Percentiles rank a stretch among this genome's conserved stretches.
Conservation (phyloP, 2,797 vertebrate species). For the Fratercula arctica region DNA sequence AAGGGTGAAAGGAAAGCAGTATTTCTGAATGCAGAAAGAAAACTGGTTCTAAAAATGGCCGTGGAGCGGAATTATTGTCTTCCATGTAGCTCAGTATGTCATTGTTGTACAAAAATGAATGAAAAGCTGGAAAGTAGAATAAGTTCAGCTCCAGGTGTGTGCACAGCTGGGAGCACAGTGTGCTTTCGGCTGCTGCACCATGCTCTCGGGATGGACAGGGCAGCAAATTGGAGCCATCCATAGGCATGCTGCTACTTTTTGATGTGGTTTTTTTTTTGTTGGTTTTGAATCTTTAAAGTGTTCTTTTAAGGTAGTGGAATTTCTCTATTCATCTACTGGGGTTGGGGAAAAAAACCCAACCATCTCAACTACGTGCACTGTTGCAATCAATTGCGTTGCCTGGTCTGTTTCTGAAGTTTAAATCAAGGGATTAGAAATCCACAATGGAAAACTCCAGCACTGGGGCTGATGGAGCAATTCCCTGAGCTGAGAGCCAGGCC, state of each 20-base stretch:
- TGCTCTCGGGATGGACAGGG: neutral
- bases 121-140: neutral
- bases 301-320: neutral
- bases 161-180: neutral
- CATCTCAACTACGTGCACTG: neutral
- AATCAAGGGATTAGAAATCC: neutral
- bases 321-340: neutral
- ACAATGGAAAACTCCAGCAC: neutral
- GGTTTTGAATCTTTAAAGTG: neutral
- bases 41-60: neutral
- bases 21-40: neutral
- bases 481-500: neutral
- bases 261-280: neutral
- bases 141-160: neutral
- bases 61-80: neutral
- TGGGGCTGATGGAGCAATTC: neutral
- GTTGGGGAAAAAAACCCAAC: fast-evolving
- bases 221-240: neutral
- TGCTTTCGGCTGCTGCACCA: neutral
- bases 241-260: neutral
- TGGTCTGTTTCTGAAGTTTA: neutral
- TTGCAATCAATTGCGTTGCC: neutral
- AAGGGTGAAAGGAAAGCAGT: neutral
- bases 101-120: fast-evolving
- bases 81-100: neutral